These are phyloP conservation scores for Pristionchus arcanus DNA, from an alignment of 2,888 invertebrate species.

Conservation along the genomic window DNA sequence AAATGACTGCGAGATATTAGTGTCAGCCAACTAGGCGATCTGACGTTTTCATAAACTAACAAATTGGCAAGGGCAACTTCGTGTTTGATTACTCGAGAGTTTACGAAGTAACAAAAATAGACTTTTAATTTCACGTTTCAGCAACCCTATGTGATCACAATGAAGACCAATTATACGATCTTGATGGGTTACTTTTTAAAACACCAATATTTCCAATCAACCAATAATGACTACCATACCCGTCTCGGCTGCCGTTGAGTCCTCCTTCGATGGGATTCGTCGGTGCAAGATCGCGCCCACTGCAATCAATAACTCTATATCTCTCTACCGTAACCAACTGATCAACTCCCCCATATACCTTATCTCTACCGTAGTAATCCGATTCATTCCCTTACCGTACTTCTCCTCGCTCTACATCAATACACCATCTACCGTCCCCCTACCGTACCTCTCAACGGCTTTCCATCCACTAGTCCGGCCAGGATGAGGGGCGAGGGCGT, in stretches of 20 bases:
- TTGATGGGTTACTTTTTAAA: not conserved
- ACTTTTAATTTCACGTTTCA: not conserved
- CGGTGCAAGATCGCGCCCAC: conserved; percentile 27
- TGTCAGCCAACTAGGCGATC: too few relatives aligned
- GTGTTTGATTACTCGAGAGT: not conserved
- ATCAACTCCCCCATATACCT: not conserved
- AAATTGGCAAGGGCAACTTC: too few relatives aligned
- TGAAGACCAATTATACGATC: not conserved
- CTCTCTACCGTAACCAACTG: not conserved
- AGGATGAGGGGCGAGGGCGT: conserved; percentile 80
- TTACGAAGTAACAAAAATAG: not conserved
- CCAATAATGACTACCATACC: conserved; percentile 25
- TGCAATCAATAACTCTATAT: not conserved
- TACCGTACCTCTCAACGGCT: conserved; percentile 65
- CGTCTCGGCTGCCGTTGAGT: conserved; percentile 20
- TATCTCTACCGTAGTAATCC: not conserved
- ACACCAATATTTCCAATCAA: not conserved
- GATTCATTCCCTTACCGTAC: too few relatives aligned
- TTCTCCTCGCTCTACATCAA: too few relatives aligned
- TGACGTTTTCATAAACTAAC: too few relatives aligned
- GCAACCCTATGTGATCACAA: not conserved
- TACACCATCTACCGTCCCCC: not conserved
- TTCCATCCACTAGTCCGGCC: conserved; percentile 78
- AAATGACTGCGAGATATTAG: not conserved
- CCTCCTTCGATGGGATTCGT: conserved; percentile 33